phyloP scores from a whole-genome alignment of 2,797 vertebrate species.

The Tapera naevia region DNA sequence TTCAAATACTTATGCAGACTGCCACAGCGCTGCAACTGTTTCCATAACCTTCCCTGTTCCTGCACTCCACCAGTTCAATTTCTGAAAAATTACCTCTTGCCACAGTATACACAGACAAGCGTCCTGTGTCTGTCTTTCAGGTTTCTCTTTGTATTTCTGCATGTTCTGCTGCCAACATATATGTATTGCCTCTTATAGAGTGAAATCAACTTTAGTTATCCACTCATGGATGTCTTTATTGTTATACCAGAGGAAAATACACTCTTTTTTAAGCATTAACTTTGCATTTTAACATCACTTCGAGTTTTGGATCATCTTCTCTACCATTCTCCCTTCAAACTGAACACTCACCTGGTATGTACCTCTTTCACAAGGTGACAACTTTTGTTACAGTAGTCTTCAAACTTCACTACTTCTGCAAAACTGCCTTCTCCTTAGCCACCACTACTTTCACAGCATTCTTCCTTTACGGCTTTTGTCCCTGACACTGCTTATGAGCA shows the following conservation, averaged over 20 bases:
- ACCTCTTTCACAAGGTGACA: neutral
- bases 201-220: neutral
- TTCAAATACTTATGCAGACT: neutral
- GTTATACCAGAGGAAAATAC: neutral
- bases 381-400: neutral
- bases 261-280: neutral
- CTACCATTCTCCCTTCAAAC: neutral
- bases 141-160: neutral
- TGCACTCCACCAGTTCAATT: neutral
- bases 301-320: neutral
- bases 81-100: neutral
- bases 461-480: neutral
- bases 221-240: neutral
- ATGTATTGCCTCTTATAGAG: neutral
- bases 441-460: neutral
- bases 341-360: neutral
- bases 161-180: neutral
- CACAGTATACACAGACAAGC: rapidly evolving
- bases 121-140: neutral
- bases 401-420: neutral
- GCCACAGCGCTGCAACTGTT: neutral
- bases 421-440: neutral
- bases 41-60: neutral
- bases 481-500: neutral
- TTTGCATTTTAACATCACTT: neutral